Conservation (phyloP, 2,113 vertebrate genomes). For the Excalfactoria chinensis region DNA sequence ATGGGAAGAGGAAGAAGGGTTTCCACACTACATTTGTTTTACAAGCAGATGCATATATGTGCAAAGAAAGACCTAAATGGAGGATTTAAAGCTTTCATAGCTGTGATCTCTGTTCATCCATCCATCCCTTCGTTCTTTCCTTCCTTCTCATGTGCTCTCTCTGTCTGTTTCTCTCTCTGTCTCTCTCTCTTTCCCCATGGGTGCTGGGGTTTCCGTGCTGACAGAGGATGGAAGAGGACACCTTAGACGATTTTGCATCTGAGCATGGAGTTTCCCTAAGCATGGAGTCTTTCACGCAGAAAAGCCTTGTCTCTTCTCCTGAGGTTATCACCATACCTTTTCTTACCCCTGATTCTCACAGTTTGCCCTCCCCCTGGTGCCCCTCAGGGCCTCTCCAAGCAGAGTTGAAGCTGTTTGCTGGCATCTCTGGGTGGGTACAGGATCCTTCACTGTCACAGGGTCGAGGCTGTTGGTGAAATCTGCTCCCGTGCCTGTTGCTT, state of each 20-base stretch:
- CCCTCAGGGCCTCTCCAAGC: not conserved
- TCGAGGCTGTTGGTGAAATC: not conserved
- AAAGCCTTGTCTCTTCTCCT: constrained; percentile 93
- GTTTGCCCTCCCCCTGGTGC: accelerated
- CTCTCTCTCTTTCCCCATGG: not conserved
- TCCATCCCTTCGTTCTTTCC: constrained; percentile 36
- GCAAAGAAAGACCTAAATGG: not conserved
- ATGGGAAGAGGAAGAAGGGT: not conserved
- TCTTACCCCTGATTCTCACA: not conserved
- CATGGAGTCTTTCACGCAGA: constrained; percentile 95
- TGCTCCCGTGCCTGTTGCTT: not conserved
- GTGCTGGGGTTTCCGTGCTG: constrained; percentile 79
- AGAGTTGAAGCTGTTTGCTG: not conserved
- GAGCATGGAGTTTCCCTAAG: constrained; percentile 85
- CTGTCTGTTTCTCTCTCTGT: not conserved
- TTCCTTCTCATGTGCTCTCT: constrained; percentile 63
- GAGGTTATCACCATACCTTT: constrained; percentile 86
- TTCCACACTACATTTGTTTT: not conserved
- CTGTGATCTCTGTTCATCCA: constrained; percentile 5
- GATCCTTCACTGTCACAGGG: not conserved
- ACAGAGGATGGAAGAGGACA: constrained; percentile 81
- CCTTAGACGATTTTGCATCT: constrained; percentile 79
- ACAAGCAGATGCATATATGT: not conserved
- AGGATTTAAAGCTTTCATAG: not conserved
- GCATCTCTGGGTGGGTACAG: not conserved